phyloP scores from a whole-genome alignment of 2,113 vertebrate species.

The Coreoperca whiteheadi region DNA sequence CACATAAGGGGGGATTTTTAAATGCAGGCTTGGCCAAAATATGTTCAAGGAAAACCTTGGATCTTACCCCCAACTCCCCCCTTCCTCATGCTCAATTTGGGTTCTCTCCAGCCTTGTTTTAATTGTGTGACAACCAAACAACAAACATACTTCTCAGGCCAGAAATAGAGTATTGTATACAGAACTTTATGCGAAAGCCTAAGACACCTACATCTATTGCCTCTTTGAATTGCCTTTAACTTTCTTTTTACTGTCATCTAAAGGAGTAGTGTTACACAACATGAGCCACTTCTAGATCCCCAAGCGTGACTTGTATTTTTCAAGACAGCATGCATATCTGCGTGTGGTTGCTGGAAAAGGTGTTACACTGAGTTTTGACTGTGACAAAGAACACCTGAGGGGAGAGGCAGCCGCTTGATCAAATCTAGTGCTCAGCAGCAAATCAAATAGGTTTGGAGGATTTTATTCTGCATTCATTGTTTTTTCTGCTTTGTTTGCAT shows the following conservation, averaged over 20 bases:
- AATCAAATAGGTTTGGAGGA: conserved; percentile 74
- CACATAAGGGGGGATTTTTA: conserved; percentile 47
- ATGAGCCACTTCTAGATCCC: conserved; percentile 9
- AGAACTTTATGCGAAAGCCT: not conserved
- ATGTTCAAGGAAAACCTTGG: conserved; percentile 69
- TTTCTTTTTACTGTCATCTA: not conserved
- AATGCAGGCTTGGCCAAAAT: conserved; percentile 59
- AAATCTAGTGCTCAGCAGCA: conserved; percentile 63
- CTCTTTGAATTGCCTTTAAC: not conserved
- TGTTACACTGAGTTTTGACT: conserved; percentile 56
- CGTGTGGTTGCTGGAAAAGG: conserved; percentile 44
- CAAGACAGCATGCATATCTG: conserved; percentile 2
- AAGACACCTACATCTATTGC: not conserved
- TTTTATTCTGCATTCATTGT: conserved; percentile 79
- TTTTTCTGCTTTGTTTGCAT: conserved; percentile 81
- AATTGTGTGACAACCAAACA: conserved; percentile 47
- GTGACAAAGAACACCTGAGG: conserved; percentile 45
- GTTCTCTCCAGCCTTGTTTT: conserved; percentile 45
- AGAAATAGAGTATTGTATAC: not conserved
- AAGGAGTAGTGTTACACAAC: conserved; percentile 11
- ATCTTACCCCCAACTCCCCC: conserved; percentile 34
- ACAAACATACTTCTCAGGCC: conserved; percentile 25
- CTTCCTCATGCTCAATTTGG: conserved; percentile 34
- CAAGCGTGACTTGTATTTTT: conserved; percentile 45
- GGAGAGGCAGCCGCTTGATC: conserved; percentile 64